Base-by-base conservation (phyloP, 2,888 invertebrate species). In the Lymantria monacha region DNA sequence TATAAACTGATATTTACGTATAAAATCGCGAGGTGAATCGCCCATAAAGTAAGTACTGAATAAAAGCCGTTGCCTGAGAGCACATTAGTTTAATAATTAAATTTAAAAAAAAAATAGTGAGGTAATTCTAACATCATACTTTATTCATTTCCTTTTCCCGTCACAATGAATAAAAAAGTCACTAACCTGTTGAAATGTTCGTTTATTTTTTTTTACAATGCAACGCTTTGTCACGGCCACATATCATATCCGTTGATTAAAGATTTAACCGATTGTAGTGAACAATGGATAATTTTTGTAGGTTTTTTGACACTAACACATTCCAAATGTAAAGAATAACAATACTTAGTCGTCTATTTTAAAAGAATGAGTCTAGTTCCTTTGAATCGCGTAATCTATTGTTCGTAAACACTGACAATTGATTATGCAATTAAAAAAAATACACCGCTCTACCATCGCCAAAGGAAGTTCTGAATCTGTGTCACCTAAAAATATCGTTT, bases 231-330 rank as follows among this genome's bases (percentile, higher is more conserved):
- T 66, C 58, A 44, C 31, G 44, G 22, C 44, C 22, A 37, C 33
- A 41, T 22, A 49, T 49, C 43, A 36, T 41, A 45, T 57, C 61
- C 46, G 54, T 10, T 30, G 30, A 50, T 50, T 22, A 14, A 44
- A 71, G 70, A 73, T 72, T 50, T 70, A 69, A 69, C 72, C 69
- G 72, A 74, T 76, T 72, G 52, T 49, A 46, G 46, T 48, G 51
- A 59, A 66, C 60, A 59, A 57, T 56, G 22, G 42, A n/a, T 13
- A 30, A 13, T 3, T 33, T 33, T 33, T 7, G 33, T 33, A 3
- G 9, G 41, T 38, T n/a, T 33, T 38, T 38, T 38, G 38, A 38
- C 38, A 38, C 38, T 38, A n/a, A 9, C 33, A 33, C 22, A 33
- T 33, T 33, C 10, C 9, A 33, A 30, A 30, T 7, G 30, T 9